A percentile compares a stretch with the other conserved stretches of the same genome.
These are phyloP conservation scores for Drosophila picticornis DNA, from an alignment of 2,888 invertebrate genomes.

Conservation along the genomic window DNA sequence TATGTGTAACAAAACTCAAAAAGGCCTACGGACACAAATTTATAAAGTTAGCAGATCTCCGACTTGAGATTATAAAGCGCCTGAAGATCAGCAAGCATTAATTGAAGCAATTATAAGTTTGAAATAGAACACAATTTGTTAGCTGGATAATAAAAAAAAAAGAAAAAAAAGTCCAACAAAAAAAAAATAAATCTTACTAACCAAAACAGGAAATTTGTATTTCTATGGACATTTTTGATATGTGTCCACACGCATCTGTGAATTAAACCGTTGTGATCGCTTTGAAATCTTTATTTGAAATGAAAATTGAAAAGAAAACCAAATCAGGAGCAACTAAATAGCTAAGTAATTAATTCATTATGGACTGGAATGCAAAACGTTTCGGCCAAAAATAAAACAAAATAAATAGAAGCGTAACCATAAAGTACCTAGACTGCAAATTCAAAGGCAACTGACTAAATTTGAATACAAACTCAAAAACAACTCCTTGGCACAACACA, in stretches of 20 bases:
- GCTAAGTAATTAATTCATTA: constrained; percentile 36
- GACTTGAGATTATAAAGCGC: constrained; percentile 38
- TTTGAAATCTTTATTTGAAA: constrained; percentile 68
- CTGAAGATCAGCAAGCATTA: constrained; percentile 55
- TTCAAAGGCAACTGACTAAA: constrained; percentile 43
- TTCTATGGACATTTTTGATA: constrained; percentile 67
- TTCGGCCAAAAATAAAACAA: constrained; percentile 16
- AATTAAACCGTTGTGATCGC: constrained; percentile 82
- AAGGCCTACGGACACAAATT: constrained; percentile 24
- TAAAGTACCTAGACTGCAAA: constrained; percentile 64
- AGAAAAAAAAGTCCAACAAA: not conserved
- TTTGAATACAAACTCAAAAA: constrained; percentile 38
- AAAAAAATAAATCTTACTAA: constrained; percentile 3
- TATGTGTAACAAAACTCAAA: not conserved
- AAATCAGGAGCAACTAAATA: constrained; percentile 34
- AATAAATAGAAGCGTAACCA: constrained; percentile 37
- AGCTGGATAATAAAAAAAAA: constrained; percentile 4
- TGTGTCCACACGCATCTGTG: constrained; percentile 79
- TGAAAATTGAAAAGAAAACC: constrained; percentile 41
- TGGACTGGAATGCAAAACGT: constrained; percentile 39
- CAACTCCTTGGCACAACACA: constrained; percentile 16
- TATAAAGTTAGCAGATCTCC: constrained; percentile 42
- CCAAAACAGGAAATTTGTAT: constrained; percentile 45
- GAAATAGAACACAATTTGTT: constrained; percentile 25
- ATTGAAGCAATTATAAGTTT: constrained; percentile 33